Evolutionary conservation across 2,797 vertebrate genomes (phyloP).

Genomic region (Lithobates pipiens): DNA sequence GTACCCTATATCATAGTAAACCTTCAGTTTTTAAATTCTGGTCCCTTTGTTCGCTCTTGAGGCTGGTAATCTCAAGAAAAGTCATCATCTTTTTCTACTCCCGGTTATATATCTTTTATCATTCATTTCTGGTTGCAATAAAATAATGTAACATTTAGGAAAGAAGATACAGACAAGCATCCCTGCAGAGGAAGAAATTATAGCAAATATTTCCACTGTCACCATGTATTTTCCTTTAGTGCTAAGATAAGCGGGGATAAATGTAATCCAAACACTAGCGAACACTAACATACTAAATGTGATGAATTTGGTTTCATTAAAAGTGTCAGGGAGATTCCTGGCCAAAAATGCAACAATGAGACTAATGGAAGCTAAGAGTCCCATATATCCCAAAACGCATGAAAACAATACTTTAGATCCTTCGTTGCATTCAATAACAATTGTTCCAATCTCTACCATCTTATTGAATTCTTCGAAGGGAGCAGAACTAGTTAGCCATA

Average conservation of each 20-base stretch:
- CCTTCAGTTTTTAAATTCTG: neutral
- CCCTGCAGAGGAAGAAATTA: constrained; percentile 58
- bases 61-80: no score
- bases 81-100: neutral
- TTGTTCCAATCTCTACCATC: neutral
- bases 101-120: constrained; percentile 34
- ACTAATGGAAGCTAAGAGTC: constrained; percentile 46
- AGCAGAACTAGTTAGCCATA: constrained; percentile 49
- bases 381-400: constrained; percentile 54
- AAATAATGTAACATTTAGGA: constrained; percentile 58
- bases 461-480: constrained; percentile 20
- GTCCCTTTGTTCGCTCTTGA: no score
- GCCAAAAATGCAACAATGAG: constrained; percentile 52
- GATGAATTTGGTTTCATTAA: constrained; percentile 63
- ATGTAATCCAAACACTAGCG: constrained; percentile 61
- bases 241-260: constrained; percentile 55
- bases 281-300: constrained; percentile 60
- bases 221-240: constrained; percentile 26
- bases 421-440: constrained; percentile 34
- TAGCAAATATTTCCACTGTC: constrained; percentile 59
- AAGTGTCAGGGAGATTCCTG: constrained; percentile 48
- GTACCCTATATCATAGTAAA: neutral
- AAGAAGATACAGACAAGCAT: constrained; percentile 55
- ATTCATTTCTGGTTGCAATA: constrained; percentile 46
- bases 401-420: constrained; percentile 46